phyloP scores from a whole-genome alignment of 2,888 invertebrate species.

The Dicyrtoma fusca region DNA sequence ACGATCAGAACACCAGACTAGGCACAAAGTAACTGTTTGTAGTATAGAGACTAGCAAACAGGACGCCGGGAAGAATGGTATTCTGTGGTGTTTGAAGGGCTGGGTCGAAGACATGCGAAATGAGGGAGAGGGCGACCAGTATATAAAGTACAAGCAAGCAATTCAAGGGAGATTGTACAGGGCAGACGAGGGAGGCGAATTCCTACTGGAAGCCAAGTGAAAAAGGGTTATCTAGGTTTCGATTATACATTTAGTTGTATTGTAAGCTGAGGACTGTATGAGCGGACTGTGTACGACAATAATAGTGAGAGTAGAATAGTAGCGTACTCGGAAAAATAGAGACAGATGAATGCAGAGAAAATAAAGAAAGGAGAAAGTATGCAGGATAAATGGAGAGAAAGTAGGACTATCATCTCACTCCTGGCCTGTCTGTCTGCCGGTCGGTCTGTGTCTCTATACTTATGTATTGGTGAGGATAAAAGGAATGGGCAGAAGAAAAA shows the following conservation, averaged over 20 bases:
- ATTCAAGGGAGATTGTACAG: too few relatives aligned
- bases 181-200: too few relatives aligned
- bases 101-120: neutral
- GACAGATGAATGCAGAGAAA: slow-evolving; percentile 16
- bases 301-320: neutral
- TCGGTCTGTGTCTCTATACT: neutral
- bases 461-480: slow-evolving; percentile 11
- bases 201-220: neutral
- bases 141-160: neutral
- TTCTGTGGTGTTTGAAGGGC: neutral
- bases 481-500: slow-evolving; percentile 36
- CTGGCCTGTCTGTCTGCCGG: too few relatives aligned
- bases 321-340: neutral
- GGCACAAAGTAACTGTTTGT: too few relatives aligned
- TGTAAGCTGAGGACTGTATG: neutral
- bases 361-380: slow-evolving; percentile 2
- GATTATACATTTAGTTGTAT: neutral
- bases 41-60: too few relatives aligned
- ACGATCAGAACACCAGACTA: neutral
- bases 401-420: neutral
- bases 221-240: slow-evolving; percentile 20
- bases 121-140: slow-evolving; percentile 5
- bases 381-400: neutral
- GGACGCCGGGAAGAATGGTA: too few relatives aligned
- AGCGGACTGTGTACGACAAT: slow-evolving; percentile 6